Evolutionary conservation across 1,140 invertebrate species (phyloP), one percentile per base, ranked within the genome.

Genomic region (Drosophila paulistorum): DNA sequence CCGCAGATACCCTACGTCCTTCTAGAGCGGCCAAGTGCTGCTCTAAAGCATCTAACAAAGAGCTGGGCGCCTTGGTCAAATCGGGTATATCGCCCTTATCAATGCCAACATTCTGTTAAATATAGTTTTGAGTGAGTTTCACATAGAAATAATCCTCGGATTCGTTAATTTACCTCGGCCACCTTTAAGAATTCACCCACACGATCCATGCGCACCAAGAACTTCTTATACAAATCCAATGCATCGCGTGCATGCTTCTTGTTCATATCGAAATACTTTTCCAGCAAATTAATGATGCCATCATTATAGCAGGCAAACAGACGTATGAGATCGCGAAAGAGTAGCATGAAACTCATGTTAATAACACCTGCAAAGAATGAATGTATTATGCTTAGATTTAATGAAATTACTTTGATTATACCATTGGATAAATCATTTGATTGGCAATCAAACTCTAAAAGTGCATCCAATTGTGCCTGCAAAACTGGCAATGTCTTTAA

Each of bases 261-360:
- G 93, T 99, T 99, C 98, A 99, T 99, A 92, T 99, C 98, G 94
- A 99, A 99, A 94, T 98, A 99, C 93, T 99, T 99, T 93, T 98
- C 98, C 93, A 99, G 94, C 77, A 99, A 95, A 94, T 99, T 99
- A 89, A 99, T 99, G 81, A 99, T 98, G 77, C 98, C 99, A 93
- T 99, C 99, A 93, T 99, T 99, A 94, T 99, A 99, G 93, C 98
- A 99, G 58, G 99, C 99, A 94, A 99, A 99, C 67, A 99, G 94
- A 81, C 99, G 95, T 92, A 99, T 99, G 80, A 99, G 95, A 94
- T 99, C 99, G 93, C 98, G 95, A 93, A 99, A 99, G 51, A 99
- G 94, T 68, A 99, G 94, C 96, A 99, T 98, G 93, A 99, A 99
- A 81, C 97, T 97, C 94, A 98, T 98, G 91, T 98, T 99, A 89